Percentiles rank a stretch among this genome's conserved stretches.
These are phyloP conservation scores for Mimumesa dahlbomi DNA, from an alignment of 2,888 invertebrate genomes.

Conservation along the genomic window DNA sequence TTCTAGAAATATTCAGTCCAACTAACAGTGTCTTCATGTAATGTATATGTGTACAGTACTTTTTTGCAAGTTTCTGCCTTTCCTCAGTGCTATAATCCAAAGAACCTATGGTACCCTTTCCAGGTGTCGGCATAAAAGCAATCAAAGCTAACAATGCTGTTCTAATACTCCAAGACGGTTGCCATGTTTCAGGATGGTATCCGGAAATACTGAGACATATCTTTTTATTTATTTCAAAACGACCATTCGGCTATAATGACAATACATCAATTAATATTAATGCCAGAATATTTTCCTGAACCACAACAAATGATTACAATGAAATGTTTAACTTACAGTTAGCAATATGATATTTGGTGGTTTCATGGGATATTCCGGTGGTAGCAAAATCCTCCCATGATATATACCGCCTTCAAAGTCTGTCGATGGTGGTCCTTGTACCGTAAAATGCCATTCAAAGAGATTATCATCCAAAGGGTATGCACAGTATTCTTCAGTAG, in stretches of 20 bases:
- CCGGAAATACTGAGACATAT: slow-evolving; percentile 97
- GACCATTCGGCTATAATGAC: slow-evolving; percentile 89
- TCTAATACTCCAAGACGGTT: slow-evolving; percentile 97
- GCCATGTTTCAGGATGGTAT: slow-evolving; percentile 99
- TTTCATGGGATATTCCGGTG: slow-evolving; percentile 98
- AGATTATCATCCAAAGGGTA: slow-evolving; percentile 96
- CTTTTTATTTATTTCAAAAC: slow-evolving; percentile 96
- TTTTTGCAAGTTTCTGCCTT: slow-evolving; percentile 89
- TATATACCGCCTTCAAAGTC: slow-evolving; percentile 96
- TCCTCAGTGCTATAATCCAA: slow-evolving; percentile 94
- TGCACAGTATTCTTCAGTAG: slow-evolving; percentile 94
- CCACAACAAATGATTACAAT: not conserved
- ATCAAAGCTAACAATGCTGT: slow-evolving; percentile 95
- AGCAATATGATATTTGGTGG: slow-evolving; percentile 96
- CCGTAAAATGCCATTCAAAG: slow-evolving; percentile 99
- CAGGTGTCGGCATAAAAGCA: slow-evolving; percentile 96
- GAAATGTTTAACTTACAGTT: slow-evolving; percentile 83
- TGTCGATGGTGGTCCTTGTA: slow-evolving; percentile 92
- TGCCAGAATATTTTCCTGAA: not conserved
- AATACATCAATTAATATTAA: not conserved
- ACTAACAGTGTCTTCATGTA: too few species aligned
- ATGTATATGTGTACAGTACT: too few species aligned
- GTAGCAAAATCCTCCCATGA: slow-evolving; percentile 94
- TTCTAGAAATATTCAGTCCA: too few species aligned
- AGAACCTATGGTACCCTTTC: slow-evolving; percentile 94